phyloP scores from a whole-genome alignment of 2,888 invertebrate species.

The Azorinus chamasolen region DNA sequence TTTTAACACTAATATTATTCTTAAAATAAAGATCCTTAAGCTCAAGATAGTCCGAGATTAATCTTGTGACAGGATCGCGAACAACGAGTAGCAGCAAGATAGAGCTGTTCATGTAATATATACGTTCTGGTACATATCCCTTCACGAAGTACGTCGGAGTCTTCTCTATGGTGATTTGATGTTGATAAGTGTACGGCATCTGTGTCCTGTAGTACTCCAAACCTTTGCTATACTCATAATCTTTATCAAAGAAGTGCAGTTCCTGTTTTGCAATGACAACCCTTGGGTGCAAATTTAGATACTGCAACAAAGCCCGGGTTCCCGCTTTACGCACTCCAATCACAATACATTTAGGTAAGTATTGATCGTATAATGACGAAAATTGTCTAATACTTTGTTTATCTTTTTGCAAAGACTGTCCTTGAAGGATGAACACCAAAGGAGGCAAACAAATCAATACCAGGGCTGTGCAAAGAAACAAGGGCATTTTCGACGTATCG shows the following conservation, averaged over 20 bases:
- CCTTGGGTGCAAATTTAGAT: constrained; percentile 87
- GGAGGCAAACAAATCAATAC: no score
- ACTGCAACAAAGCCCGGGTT: constrained; percentile 86
- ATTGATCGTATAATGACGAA: no score
- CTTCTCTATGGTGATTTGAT: constrained; percentile 98
- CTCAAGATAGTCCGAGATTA: constrained; percentile 98
- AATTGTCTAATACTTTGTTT: no score
- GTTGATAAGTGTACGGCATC: constrained; percentile 96
- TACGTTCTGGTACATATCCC: constrained; percentile 96
- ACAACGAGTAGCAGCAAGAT: constrained; percentile 96
- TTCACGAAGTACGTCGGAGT: constrained; percentile 99
- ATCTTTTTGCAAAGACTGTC: no score
- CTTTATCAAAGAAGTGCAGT: constrained; percentile 98
- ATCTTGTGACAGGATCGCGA: constrained; percentile 97
- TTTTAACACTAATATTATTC: constrained; percentile 70
- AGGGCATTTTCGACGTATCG: no score
- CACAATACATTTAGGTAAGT: constrained; percentile 86
- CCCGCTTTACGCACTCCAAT: constrained; percentile 87
- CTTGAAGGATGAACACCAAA: no score
- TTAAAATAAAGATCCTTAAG: constrained; percentile 87
- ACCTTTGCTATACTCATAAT: constrained; percentile 93
- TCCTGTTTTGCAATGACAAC: constrained; percentile 97
- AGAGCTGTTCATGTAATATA: constrained; percentile 96
- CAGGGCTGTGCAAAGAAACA: no score
- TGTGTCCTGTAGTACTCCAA: constrained; percentile 95